Evolutionary conservation across 2,888 invertebrate species (phyloP).

Genomic region (Aspidiotus destructor): DNA sequence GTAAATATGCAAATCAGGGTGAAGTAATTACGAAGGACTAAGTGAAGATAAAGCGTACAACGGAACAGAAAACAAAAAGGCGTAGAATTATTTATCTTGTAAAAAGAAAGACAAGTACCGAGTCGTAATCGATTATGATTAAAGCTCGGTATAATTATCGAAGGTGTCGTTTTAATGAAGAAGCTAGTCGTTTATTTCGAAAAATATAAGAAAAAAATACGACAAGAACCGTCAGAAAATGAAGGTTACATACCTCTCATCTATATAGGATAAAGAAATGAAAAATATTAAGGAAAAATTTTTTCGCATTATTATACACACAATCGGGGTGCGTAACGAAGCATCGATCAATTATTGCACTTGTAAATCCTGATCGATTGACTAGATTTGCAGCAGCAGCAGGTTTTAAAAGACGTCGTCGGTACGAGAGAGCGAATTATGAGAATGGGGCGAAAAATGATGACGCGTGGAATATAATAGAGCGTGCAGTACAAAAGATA

Average conservation of each 20-base stretch:
- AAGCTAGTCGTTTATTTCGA: background rate
- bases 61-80: too few relatives aligned
- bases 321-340: background rate
- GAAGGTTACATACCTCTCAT: too few relatives aligned
- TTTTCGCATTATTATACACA: too few relatives aligned
- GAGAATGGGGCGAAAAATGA: too few relatives aligned
- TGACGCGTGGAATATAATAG: background rate
- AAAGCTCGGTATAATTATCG: slow-evolving; percentile 2
- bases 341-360: slow-evolving; percentile 1
- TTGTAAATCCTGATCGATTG: background rate
- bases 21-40: background rate
- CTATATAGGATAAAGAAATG: too few relatives aligned
- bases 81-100: background rate
- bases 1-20: background rate
- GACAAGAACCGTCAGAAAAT: too few relatives aligned
- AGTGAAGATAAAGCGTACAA: background rate
- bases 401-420: background rate
- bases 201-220: too few relatives aligned
- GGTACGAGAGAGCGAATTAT: too few relatives aligned
- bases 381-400: background rate
- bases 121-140: slow-evolving; percentile 2
- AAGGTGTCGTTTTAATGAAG: slow-evolving; percentile 1
- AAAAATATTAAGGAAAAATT: too few relatives aligned
- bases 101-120: background rate
- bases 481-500: background rate